Base-by-base conservation (phyloP, 2,113 vertebrate species). In the Silurus meridionalis region DNA sequence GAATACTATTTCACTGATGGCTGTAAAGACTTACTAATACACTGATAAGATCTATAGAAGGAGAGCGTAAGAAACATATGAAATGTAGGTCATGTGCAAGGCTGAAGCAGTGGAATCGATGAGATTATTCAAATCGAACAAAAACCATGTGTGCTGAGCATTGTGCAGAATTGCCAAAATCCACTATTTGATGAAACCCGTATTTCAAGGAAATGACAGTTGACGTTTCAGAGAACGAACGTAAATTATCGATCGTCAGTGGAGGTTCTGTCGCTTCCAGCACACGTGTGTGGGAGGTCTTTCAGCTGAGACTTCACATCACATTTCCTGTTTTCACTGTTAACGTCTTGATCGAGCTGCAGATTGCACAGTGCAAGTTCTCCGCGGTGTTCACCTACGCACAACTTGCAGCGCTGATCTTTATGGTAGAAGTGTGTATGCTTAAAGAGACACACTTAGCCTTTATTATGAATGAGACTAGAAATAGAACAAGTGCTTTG, bases 271-370 rank as follows among this genome's bases (percentile, higher is more conserved):
- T 55, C 8, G 60, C 52, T 87, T 85, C 67, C n/a, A 83, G 61
- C 21, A 57, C 80, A 46, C 60, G 4, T 15, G 52, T 57, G 78
- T 83, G 55, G 79, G 83, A 78, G 79, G 52, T 57, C 50, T 84
- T 89, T 84, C 78, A 66, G 58, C 82, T 86, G 69, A 77, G 66
- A 50, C 79, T 66, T 50, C 48, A 81, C 15, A 71, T 84, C 69
- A 69, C 55, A 57, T 64, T 83, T 89, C 88, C 88, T 89, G 88
- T 89, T 89, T 86, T 86, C 48, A 84, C 77, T 25, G 74, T 84
- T 74, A 48, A 66, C 52, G 57, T 89, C 67, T 78, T 8, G n/a
- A 71, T 53, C 64, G 28, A 52, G 3, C 21, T 77, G 69, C 82
- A 84, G 37, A 50, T 46, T 83, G 88, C 82, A 83, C 25, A 11